Conservation (phyloP, 2,113 vertebrate genomes). For the Apteryx mantelli region DNA sequence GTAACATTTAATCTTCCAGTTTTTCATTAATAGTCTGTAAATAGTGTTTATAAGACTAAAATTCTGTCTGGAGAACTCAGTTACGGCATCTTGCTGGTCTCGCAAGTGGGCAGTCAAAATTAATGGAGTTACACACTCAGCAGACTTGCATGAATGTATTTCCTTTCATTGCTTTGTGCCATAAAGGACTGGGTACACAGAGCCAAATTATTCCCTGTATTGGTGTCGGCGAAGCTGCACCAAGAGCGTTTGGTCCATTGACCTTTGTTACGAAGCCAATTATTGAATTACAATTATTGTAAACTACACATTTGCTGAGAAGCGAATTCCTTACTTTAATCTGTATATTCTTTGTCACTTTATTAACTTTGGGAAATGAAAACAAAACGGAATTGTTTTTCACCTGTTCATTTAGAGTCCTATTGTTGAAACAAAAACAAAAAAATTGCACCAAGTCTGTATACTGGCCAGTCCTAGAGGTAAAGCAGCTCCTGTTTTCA, state of each 20-base stretch:
- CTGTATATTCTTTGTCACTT: neutral
- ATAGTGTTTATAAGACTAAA: neutral
- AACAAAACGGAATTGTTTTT: neutral
- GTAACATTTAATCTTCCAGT: neutral
- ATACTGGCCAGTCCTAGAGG: neutral
- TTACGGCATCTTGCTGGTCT: neutral
- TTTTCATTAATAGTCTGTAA: constrained; percentile 9
- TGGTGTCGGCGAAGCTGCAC: neutral
- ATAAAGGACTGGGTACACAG: neutral
- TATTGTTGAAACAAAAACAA: neutral
- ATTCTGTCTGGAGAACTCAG: neutral
- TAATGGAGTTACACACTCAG: neutral
- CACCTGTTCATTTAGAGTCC: neutral
- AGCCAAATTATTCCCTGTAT: neutral
- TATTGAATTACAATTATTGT: neutral
- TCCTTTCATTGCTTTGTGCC: neutral
- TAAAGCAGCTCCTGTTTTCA: neutral
- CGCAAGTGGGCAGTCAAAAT: neutral
- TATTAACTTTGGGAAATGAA: neutral
- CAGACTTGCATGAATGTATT: neutral
- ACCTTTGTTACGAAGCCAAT: neutral
- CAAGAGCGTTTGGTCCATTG: neutral
- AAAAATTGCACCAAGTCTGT: neutral
- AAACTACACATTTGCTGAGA: neutral
- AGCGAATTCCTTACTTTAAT: neutral